phyloP scores from a whole-genome alignment of 2,797 vertebrate species.

The Toxotes lorentzi region DNA sequence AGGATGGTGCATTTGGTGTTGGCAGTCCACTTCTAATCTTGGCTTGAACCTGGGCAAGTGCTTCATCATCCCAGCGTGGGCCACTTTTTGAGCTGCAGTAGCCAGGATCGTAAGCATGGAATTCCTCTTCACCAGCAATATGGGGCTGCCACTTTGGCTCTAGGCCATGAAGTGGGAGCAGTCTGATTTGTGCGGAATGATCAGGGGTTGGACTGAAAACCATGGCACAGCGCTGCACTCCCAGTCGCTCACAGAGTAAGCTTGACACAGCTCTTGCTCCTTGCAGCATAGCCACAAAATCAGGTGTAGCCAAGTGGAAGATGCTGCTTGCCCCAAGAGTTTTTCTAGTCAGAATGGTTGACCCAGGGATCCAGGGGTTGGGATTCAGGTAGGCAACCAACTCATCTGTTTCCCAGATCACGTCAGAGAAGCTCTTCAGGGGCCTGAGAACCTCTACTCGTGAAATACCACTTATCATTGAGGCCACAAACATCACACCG shows the following conservation, averaged over 20 bases:
- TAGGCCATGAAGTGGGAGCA: conserved; percentile 85
- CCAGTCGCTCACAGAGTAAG: conserved; percentile 78
- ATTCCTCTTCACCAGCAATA: conserved; percentile 79
- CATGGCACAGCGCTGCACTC: conserved; percentile 83
- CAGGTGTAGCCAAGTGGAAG: conserved; percentile 77
- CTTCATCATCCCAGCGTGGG: conserved; percentile 75
- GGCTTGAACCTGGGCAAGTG: conserved; percentile 75
- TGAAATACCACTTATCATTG: conserved; percentile 72
- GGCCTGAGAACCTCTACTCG: conserved; percentile 83
- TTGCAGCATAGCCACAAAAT: conserved; percentile 79
- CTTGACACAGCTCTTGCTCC: conserved; percentile 79
- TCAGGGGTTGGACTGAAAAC: conserved; percentile 74
- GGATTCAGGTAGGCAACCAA: conserved; percentile 83
- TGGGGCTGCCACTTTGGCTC: conserved; percentile 79
- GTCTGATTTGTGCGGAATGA: conserved; percentile 76
- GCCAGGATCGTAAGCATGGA: conserved; percentile 74
- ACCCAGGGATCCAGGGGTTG: conserved; percentile 84
- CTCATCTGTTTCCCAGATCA: conserved; percentile 86
- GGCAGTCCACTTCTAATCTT: conserved; percentile 80
- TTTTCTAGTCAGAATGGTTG: conserved; percentile 83
- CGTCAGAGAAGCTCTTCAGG: conserved; percentile 70
- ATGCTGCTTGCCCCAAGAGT: conserved; percentile 78
- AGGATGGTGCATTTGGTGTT: conserved; percentile 79
- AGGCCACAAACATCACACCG: conserved; percentile 86
- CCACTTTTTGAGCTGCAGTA: conserved; percentile 86